These are phyloP conservation scores for Noctua janthe DNA, from an alignment of 2,888 invertebrate species.

Conservation along the genomic window DNA sequence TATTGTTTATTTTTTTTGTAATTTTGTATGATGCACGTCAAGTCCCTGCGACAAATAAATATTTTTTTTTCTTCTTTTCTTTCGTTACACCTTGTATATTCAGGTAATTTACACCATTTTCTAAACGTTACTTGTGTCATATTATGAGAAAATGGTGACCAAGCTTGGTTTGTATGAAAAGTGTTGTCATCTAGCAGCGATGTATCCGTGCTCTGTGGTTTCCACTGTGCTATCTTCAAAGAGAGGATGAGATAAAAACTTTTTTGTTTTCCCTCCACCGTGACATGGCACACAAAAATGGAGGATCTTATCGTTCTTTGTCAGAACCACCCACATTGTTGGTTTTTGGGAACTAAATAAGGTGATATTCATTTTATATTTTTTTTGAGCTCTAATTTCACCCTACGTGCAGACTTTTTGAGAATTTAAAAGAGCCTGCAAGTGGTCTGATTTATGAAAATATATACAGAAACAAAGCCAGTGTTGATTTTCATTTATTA, in stretches of 20 bases:
- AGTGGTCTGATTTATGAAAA: neutral
- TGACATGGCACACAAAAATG: slow-evolving; percentile 55
- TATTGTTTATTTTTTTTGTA: too few relatives aligned
- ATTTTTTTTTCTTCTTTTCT: too few relatives aligned
- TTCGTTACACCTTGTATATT: too few relatives aligned
- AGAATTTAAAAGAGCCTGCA: neutral
- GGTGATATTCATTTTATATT: slow-evolving; percentile 3
- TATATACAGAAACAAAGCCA: too few relatives aligned
- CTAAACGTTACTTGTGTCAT: too few relatives aligned
- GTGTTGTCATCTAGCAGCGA: neutral
- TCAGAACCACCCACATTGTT: slow-evolving; percentile 53
- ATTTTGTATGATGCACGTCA: too few relatives aligned
- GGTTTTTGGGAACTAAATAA: slow-evolving; percentile 37
- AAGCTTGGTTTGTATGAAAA: neutral
- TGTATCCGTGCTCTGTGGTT: slow-evolving; percentile 14
- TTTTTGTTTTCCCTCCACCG: slow-evolving; percentile 63
- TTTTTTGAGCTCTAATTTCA: neutral
- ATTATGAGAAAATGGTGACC: neutral
- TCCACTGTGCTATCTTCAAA: slow-evolving; percentile 70
- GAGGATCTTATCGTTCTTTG: slow-evolving; percentile 59
- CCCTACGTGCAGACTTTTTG: neutral
- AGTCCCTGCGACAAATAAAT: too few relatives aligned
- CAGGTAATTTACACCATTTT: neutral
- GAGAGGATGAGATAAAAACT: slow-evolving; percentile 69
- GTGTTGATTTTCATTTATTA: neutral